Evolutionary conservation across 2,888 invertebrate genomes (phyloP), one percentile per base, ranked within the genome.

Genomic region (Drosophila merina): DNA sequence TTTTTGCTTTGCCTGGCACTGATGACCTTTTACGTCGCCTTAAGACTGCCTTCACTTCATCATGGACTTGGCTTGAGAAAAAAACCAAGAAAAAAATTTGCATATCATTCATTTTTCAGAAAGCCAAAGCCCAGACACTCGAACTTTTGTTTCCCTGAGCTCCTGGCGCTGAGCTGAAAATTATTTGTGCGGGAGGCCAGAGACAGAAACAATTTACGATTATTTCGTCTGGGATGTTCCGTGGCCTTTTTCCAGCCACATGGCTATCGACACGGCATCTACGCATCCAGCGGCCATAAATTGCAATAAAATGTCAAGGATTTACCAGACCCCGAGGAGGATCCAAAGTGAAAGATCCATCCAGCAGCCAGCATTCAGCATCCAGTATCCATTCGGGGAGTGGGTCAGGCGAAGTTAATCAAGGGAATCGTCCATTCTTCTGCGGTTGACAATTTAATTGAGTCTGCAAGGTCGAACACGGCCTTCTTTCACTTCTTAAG

Each of bases 1-100:
- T 73, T 73, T 72, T 72, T 56, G 63, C 63, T 42, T 49, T 48
- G 77, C 52, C 71, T 48, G 66, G 54, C 72, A 56, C 44, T 52
- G 85, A 71, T 80, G 82, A 82, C 82, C 82, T 82, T 82, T 86
- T 78, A 74, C 66, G 82, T 81, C 68, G 84, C 81, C 81, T 77
- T 62, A 68, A 68, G 71, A 73, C 74, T 72, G 74, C 71, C 71
- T 72, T 72, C 64, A 72, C 71, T 72, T 64, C 72, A 71, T 71
- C 72, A 71, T 51, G 55, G 68, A 55, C 36, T 44, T 50, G 12
- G 62, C 30, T 30, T 40, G 33, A 44, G 60, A 59, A 38, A 60
- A 49, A 10, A 59, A 33, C 10, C 10, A 56, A 64, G 56, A 57
- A 28, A 80, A 80, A 80, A 72, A 84, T 86, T 72, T 82, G 86